Evolutionary conservation across 2,113 vertebrate species (phyloP), one percentile per base, ranked within the genome.

Genomic region (Donacobius atricapilla): DNA sequence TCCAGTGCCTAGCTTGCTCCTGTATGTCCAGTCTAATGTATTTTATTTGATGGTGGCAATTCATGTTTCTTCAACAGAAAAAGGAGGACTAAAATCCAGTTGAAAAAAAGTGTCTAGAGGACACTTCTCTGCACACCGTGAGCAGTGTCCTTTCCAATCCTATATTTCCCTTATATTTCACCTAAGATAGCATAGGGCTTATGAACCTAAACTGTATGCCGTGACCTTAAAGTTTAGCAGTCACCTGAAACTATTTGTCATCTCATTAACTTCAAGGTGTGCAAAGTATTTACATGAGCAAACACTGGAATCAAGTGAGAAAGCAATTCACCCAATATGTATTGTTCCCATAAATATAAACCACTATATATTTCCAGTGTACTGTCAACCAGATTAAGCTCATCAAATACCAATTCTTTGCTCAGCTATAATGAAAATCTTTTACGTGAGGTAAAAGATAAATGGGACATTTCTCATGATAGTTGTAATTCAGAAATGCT

Each of bases 321-420:
- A 90, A 79, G 37, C 31, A 92, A 57, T n/a, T 80, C 75, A 30
- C 16, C 12, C 64, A 72, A 63, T 79, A 60, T 56, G 12, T 65
- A 60, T 45, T 86, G 57, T 42, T 69, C 54, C 71, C 22, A 80
- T 92, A 90, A 89, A 93, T 79, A 87, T 37, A 80, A 83, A 72
- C 40, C 23, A 31, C 53, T 51, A 40, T 42, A 37, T 69, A 40
- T 85, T 88, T 90, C 50, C 71, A 88, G 35, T 15, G 18, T 35
- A 40, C 53, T 69, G 42, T 45, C 37, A 92, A 14, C 4, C 45
- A 90, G 45, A 83, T 84, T 80, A 90, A 80, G 37, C 45, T 92
- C 57, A 88, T 91, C 61, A 94, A 94, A 93, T 80, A 95, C 8
- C 66, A 82, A 42, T 90, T 65, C 70, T 83, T 93, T 94, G 28